Evolutionary conservation across 2,113 vertebrate species (phyloP).

Genomic region (Argyrosomus japonicus): DNA sequence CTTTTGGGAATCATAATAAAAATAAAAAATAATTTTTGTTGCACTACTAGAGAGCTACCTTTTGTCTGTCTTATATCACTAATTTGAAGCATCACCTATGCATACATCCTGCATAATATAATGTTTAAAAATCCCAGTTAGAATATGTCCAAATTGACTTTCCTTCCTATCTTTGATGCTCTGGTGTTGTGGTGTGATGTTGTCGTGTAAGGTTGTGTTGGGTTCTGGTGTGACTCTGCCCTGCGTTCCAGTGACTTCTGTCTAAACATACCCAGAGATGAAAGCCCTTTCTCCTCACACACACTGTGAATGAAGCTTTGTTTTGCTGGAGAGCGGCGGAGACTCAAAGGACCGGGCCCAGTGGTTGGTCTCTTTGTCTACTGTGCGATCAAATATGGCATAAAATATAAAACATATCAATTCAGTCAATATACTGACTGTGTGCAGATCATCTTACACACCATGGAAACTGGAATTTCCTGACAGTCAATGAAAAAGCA

Average conservation of each 20-base stretch:
- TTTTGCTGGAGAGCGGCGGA: conserved; percentile 64
- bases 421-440: not conserved
- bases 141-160: not conserved
- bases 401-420: conserved; percentile 45
- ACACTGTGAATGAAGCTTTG: conserved; percentile 76
- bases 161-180: conserved; percentile 17
- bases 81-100: not conserved
- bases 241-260: conserved; percentile 71
- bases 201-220: conserved; percentile 30
- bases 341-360: conserved; percentile 66
- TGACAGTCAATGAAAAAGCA: not conserved
- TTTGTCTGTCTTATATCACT: not conserved
- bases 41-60: not conserved
- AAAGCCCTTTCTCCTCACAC: conserved; percentile 75
- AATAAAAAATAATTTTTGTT: not conserved
- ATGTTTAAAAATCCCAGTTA: not conserved
- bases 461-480: conserved; percentile 5
- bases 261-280: conserved; percentile 78
- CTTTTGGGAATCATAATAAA: not conserved
- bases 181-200: conserved; percentile 42
- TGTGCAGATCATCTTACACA: not conserved
- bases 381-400: conserved; percentile 53
- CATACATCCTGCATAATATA: not conserved
- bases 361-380: conserved; percentile 70
- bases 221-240: conserved; percentile 50